Percentiles rank a stretch among this genome's conserved stretches.
Evolutionary conservation across 2,797 vertebrate genomes (phyloP).

Genomic region (Gambusia yucatana): DNA sequence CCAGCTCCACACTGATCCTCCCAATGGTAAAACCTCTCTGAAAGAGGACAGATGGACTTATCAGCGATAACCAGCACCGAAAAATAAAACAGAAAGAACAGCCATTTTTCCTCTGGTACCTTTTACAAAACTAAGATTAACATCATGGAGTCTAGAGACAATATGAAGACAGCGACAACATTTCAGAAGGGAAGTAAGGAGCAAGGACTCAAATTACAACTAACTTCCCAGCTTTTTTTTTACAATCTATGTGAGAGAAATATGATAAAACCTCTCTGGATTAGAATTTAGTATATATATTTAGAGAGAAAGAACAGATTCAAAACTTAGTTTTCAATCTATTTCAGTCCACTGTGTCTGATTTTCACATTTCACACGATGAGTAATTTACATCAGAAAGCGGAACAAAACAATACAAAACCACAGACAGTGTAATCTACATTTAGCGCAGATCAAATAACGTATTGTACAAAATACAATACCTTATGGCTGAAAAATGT

Average conservation of each 20-base stretch:
- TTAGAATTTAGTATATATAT: neutral
- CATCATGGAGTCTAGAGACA: neutral
- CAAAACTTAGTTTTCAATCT: neutral
- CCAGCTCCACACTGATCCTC: slow-evolving; percentile 14
- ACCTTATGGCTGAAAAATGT: too few species aligned
- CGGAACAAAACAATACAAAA: neutral
- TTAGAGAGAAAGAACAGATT: neutral
- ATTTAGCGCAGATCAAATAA: neutral
- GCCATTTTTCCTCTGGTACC: neutral
- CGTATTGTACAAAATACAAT: too few species aligned
- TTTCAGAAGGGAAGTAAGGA: neutral
- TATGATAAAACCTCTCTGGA: neutral
- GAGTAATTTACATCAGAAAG: neutral
- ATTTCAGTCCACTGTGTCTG: neutral
- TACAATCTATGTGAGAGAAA: neutral
- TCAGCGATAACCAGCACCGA: neutral
- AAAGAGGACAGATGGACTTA: neutral
- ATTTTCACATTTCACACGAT: neutral
- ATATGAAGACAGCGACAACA: neutral
- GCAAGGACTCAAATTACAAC: neutral
- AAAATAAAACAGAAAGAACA: neutral
- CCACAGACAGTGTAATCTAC: neutral
- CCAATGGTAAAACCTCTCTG: slow-evolving; percentile 9
- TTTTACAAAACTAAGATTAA: neutral
- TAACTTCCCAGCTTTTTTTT: neutral